These are phyloP conservation scores for Pycnonotus jocosus DNA, from an alignment of 2,113 vertebrate species.

Conservation along the genomic window DNA sequence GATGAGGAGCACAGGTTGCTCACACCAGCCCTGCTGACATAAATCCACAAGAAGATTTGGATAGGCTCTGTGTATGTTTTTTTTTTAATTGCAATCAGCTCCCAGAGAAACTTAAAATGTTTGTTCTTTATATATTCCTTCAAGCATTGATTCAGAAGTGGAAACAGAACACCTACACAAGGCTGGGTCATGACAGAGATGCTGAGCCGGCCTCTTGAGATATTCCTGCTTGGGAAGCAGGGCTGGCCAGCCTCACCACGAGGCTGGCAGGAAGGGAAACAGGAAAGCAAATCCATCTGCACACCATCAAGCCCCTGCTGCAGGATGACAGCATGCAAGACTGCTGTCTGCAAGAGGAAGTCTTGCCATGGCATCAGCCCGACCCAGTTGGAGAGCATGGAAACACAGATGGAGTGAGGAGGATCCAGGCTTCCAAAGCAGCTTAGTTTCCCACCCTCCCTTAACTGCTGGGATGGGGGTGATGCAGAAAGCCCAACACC, in stretches of 20 bases:
- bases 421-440: background rate
- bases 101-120: background rate
- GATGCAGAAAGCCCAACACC: background rate
- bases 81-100: background rate
- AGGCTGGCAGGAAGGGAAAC: background rate
- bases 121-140: background rate
- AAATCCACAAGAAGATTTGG: background rate
- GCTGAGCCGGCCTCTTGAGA: background rate
- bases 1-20: background rate
- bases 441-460: background rate
- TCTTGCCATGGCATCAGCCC: conserved; percentile 5
- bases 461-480: background rate
- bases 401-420: background rate
- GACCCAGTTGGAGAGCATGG: background rate
- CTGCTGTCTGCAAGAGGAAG: background rate
- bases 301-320: background rate
- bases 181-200: background rate
- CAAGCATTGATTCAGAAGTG: background rate
- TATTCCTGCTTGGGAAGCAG: background rate
- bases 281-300: background rate
- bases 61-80: background rate
- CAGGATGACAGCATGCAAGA: background rate
- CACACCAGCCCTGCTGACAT: background rate
- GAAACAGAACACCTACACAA: background rate
- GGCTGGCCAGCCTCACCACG: background rate